Evolutionary conservation across 2,113 vertebrate species (phyloP), one percentile per base, ranked within the genome.

Genomic region (Empidonax alnorum): DNA sequence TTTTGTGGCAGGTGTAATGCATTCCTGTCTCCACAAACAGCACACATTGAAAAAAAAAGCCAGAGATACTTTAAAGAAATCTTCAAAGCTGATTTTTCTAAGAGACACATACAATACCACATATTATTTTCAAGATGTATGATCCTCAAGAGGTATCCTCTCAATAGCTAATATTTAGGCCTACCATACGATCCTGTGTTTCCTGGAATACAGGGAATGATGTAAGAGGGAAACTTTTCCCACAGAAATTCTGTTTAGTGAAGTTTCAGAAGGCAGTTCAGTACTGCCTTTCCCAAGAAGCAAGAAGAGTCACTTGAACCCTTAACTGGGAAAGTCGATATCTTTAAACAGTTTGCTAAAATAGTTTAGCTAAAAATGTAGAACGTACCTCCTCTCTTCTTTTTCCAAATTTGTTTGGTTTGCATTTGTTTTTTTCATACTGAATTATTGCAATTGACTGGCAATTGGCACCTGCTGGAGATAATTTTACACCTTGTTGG

Each of bases 21-120:
- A 22, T 61, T 89, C 50, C 93, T 94, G 94, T 89, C 86, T 95
- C 59, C 94, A 85, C 90, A 97, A 87, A 87, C 84, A 93, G 95
- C 94, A 95, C 55, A 82, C 61, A 78, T 62, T 90, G 74, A 52
- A 73, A 55, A 80, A 90, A 80, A 90, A 67, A 79, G 35, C 52
- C 84, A 89, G 77, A 79, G 49, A 76, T 68, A 67, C 74, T 93
- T 94, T 94, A 82, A 95, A 94, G 90, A 95, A 88, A 85, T 86
- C 92, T 90, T 96, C 88, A 86, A 46, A 84, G 56, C 88, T 96
- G 90, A 94, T 95, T 95, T 95, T 97, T 96, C 61, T 74, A 44
- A 86, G 78, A 89, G 79, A 90, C 85, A 71, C 72, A 24, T 92
- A 75, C 59, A 89, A 28, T 47, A 87, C 80, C 87, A 95, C 86